phyloP scores from a whole-genome alignment of 1,140 invertebrate species.

The Brachionus paranguensis region DNA sequence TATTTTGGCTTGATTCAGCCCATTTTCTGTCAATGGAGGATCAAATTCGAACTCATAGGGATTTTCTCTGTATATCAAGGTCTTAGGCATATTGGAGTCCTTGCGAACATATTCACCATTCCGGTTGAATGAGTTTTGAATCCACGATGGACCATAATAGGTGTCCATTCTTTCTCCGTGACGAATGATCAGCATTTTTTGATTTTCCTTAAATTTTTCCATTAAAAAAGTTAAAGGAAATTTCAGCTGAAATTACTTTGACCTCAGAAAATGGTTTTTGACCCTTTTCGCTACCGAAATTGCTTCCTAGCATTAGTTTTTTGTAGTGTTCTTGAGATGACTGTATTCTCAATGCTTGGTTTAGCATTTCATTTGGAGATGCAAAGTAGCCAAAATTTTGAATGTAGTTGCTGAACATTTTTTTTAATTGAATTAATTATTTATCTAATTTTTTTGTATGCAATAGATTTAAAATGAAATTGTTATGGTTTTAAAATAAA shows the following conservation, averaged over 20 bases:
- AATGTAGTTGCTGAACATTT: not conserved
- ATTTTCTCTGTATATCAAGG: not conserved
- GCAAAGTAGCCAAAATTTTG: not conserved
- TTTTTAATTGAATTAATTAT: not conserved
- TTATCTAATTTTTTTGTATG: not conserved
- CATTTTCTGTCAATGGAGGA: constrained; percentile 39
- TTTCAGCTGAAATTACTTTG: not conserved
- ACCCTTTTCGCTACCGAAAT: not conserved
- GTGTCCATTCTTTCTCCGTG: constrained; percentile 40
- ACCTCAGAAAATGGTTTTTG: not conserved
- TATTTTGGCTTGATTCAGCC: not conserved
- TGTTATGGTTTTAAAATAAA: not conserved
- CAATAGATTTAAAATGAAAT: not conserved
- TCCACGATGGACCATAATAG: constrained; percentile 27
- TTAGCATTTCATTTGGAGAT: not conserved
- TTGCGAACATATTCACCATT: constrained; percentile 27
- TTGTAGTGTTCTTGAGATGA: not conserved
- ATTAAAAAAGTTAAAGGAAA: not conserved
- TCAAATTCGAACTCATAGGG: constrained; percentile 21
- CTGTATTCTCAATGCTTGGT: not conserved
- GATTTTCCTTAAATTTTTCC: not conserved
- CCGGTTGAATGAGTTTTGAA: not conserved
- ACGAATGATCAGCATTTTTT: constrained; percentile 34
- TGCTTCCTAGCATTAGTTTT: not conserved
- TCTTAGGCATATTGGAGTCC: constrained; percentile 25